Conservation (phyloP, 2,797 vertebrate species). For the Squalus acanthias region DNA sequence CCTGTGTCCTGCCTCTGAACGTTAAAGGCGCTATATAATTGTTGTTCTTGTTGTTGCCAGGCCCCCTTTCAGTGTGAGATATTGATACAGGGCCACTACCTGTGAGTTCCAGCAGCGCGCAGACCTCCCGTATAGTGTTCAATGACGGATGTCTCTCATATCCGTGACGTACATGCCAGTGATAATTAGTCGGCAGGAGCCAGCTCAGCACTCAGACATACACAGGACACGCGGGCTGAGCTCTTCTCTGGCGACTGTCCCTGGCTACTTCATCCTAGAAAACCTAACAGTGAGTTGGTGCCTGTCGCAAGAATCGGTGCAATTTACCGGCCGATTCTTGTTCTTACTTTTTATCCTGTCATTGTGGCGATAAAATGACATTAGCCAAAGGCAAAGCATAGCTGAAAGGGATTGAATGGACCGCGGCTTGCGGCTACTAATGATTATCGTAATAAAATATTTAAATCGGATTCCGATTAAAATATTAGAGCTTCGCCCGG, state of each 20-base stretch:
- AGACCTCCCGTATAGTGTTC: neutral
- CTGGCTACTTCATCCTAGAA: conserved; percentile 27
- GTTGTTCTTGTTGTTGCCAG: no score
- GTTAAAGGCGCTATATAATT: no score
- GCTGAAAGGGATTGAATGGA: neutral
- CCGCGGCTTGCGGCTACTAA: neutral
- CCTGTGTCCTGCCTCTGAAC: no score
- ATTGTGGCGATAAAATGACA: neutral
- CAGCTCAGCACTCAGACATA: neutral
- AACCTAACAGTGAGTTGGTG: neutral
- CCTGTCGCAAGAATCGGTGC: neutral
- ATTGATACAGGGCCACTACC: no score
- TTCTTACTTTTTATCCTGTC: neutral
- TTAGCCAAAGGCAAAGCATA: neutral
- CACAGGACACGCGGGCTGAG: neutral
- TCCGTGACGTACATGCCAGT: neutral
- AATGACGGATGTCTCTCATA: neutral
- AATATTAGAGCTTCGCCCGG: neutral
- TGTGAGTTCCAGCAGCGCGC: neutral
- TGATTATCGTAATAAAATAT: neutral
- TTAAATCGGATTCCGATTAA: neutral
- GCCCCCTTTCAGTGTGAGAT: no score
- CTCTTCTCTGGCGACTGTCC: neutral
- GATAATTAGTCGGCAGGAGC: neutral
- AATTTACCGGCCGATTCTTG: neutral